Evolutionary conservation across 2,797 vertebrate species (phyloP), one percentile per base, ranked within the genome.

Genomic region (Margarornis squamiger): DNA sequence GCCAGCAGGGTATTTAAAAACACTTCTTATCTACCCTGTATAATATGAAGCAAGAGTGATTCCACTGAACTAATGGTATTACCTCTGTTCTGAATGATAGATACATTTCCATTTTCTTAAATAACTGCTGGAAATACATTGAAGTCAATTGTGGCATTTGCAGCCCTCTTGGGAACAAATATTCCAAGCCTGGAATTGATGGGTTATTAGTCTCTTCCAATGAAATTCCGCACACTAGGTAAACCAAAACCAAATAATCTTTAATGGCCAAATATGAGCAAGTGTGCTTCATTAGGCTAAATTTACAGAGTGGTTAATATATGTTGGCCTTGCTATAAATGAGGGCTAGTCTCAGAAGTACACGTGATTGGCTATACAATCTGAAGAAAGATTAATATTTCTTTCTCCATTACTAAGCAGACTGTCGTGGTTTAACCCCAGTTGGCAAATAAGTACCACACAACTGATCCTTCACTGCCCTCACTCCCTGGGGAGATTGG

Each of bases 1-100:
- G 43, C 19, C 72, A 55, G 63, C 72, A 95, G 46, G 49, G 16
- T 90, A 68, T 68, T 92, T 72, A 39, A 92, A 85, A 82, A 27
- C 45, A 43, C 7, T 67, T 49, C 16, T 86, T 32, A 45, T 70
- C 32, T 43, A 63, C 45, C 24, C 43, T 52, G 17, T 41, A 14
- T 70, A 70, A 22, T 77, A 61, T 21, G n/a, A 43, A 86, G 8
- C 34, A 92, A 66, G 68, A 49, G 29, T 65, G 83, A 79, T 73
- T 86, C 32, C 39, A 51, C 41, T 65, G 67, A 93, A 57, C 54
- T 34, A 34, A 29, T 57, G 29, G 15, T n/a, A 79, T 72, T 88
- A 57, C 19, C 5, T 78, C 27, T 82, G 38, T 90, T 85, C 27
- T 71, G 45, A n/a, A 52, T 68, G 49, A 82, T 68, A 79, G 49